Percentiles rank a stretch among this genome's conserved stretches.
Evolutionary conservation across 1,140 invertebrate genomes (phyloP).

Genomic region (Dreissena rostriformis): DNA sequence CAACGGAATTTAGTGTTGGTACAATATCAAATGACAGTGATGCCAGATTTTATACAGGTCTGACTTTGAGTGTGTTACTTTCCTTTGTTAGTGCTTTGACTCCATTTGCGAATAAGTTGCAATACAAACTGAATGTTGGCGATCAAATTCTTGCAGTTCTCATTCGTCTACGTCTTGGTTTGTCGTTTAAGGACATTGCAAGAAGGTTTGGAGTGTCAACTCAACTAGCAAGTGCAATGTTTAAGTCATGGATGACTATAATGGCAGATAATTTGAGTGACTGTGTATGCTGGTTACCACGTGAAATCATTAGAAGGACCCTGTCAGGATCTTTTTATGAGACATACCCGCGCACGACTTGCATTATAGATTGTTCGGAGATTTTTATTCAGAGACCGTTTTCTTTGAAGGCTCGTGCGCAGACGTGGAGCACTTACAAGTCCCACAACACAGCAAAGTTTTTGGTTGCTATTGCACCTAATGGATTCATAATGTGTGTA

Average conservation of each 20-base stretch:
- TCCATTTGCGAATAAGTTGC: too few species aligned
- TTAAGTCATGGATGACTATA: conserved; percentile 6
- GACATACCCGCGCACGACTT: conserved; percentile 31
- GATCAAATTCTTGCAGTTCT: too few species aligned
- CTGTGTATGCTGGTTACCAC: conserved; percentile 48
- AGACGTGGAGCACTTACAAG: conserved; percentile 60
- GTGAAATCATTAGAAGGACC: conserved; percentile 42
- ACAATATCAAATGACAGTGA: too few species aligned
- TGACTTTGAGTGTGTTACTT: too few species aligned
- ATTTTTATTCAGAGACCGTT: conserved; percentile 57
- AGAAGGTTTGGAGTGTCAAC: too few species aligned
- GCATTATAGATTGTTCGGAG: conserved; percentile 65
- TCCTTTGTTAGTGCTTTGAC: too few species aligned
- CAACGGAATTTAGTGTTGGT: too few species aligned
- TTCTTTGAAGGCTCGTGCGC: conserved; percentile 14
- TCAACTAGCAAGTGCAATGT: conserved; percentile 27
- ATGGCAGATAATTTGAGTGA: conserved; percentile 8
- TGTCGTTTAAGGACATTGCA: too few species aligned
- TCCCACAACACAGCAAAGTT: conserved; percentile 66
- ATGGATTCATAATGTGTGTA: conserved; percentile 68
- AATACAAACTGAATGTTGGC: too few species aligned
- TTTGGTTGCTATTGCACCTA: conserved; percentile 71
- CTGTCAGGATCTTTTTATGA: conserved; percentile 45
- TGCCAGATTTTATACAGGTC: too few species aligned
- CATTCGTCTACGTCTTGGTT: too few species aligned